Conservation (phyloP, 1,140 invertebrate genomes). For the Drosophila truncata region DNA sequence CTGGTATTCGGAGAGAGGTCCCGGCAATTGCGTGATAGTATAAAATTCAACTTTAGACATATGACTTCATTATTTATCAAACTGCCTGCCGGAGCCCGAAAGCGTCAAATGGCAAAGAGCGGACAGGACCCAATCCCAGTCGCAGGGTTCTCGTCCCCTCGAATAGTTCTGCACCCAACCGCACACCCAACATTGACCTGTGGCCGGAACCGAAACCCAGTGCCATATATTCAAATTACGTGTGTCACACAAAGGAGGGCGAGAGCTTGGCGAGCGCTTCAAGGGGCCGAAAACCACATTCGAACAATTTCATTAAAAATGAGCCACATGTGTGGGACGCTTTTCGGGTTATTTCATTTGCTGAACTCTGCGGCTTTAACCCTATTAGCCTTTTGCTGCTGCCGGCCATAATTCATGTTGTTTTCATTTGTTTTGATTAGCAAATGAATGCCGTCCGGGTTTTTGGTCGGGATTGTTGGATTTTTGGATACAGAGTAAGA, state of each 20-base stretch:
- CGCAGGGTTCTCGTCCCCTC: conserved; percentile 3
- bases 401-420: conserved; percentile 73
- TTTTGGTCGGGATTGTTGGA: conserved; percentile 32
- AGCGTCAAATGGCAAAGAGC: conserved; percentile 42
- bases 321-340: conserved; percentile 35
- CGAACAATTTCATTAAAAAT: conserved; percentile 75
- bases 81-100: conserved; percentile 48
- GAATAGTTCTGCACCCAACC: conserved; percentile 47
- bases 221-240: conserved; percentile 77
- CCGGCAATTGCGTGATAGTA: conserved; percentile 75
- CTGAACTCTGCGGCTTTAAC: conserved; percentile 72
- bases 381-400: conserved; percentile 68
- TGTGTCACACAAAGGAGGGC: conserved; percentile 36
- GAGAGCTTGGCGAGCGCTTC: conserved; percentile 7
- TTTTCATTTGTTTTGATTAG: conserved; percentile 84
- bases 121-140: conserved; percentile 43
- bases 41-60: conserved; percentile 79
- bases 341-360: conserved; percentile 60
- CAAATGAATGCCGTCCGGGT: conserved; percentile 63
- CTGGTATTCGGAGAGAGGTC: conserved; percentile 2
- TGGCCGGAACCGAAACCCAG: conserved; percentile 41
- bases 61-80: conserved; percentile 84
- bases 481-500: conserved; percentile 35
- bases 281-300: conserved; percentile 61
- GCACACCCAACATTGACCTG: conserved; percentile 42